phyloP scores from a whole-genome alignment of 2,797 vertebrate species.

The Spatula clypeata region DNA sequence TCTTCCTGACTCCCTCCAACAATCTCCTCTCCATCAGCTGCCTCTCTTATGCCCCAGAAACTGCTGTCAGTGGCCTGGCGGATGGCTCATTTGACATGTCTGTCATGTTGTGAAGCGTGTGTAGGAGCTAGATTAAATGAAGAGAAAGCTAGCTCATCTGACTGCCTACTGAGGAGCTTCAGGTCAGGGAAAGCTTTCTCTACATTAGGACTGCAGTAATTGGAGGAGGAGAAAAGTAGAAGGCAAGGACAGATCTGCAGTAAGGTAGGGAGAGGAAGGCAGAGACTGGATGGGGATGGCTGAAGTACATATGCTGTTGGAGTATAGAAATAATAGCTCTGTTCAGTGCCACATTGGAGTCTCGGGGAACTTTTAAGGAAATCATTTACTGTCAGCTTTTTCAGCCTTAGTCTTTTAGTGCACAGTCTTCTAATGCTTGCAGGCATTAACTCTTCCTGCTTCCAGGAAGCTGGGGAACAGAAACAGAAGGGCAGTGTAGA shows the following conservation, averaged over 20 bases:
- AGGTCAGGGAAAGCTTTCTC: conserved; percentile 25
- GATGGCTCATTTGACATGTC: conserved; percentile 45
- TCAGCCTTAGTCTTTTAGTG: not conserved
- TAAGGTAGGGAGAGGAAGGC: not conserved
- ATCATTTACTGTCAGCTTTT: not conserved
- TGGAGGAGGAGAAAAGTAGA: conserved; percentile 27
- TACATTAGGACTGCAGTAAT: conserved; percentile 15
- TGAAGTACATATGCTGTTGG: not conserved
- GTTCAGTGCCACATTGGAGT: not conserved
- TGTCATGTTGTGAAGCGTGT: conserved; percentile 3
- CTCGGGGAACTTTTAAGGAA: conserved; percentile 24
- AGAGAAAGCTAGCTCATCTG: conserved; percentile 27
- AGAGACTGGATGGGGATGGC: not conserved
- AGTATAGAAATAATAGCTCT: not conserved
- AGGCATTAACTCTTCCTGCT: not conserved
- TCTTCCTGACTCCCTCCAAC: conserved; percentile 33
- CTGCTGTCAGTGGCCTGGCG: conserved; percentile 7
- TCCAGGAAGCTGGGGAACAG: not conserved
- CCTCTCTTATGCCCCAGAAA: conserved; percentile 31
- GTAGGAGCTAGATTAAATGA: conserved; percentile 41
- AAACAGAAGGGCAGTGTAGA: not conserved
- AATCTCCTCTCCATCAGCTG: conserved; percentile 33
- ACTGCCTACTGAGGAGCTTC: conserved; percentile 14
- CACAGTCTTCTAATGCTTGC: not conserved
- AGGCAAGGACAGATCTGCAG: not conserved